Conservation (phyloP, 1,140 invertebrate genomes). For the Nasonia longicornis region DNA sequence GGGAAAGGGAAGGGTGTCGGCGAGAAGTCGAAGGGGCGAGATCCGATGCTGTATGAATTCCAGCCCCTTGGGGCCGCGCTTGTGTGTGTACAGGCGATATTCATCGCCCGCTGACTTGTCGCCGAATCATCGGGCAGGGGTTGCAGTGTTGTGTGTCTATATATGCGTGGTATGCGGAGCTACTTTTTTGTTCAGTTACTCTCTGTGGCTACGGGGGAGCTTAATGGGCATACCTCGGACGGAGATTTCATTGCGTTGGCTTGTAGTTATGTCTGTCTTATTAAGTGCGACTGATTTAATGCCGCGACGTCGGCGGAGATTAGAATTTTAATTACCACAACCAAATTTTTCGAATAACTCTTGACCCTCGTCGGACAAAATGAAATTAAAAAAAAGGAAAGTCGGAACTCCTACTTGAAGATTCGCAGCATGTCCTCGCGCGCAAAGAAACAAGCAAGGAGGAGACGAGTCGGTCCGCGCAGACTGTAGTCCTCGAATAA, state of each 20-base stretch:
- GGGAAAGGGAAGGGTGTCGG: background rate
- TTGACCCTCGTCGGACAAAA: background rate
- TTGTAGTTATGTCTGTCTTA: background rate
- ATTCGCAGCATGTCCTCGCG: background rate
- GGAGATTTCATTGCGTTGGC: background rate
- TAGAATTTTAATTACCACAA: background rate
- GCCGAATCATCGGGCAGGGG: background rate
- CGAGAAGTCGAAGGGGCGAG: background rate
- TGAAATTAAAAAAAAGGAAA: background rate
- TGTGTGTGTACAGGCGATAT: background rate
- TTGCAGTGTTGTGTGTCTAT: background rate
- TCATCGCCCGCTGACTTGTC: background rate
- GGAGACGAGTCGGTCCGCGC: background rate
- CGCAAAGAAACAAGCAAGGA: background rate
- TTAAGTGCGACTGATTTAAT: background rate
- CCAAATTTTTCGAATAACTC: background rate
- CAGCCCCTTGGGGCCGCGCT: background rate
- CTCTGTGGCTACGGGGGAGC: background rate
- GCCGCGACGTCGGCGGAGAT: background rate
- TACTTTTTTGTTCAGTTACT: background rate
- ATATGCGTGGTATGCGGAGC: background rate
- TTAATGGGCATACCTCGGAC: background rate
- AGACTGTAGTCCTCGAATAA: conserved; percentile 50
- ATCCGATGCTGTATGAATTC: conserved; percentile 7
- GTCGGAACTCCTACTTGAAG: background rate